Conservation (phyloP, 2,797 vertebrate genomes). For the Peromyscus melanophrys region DNA sequence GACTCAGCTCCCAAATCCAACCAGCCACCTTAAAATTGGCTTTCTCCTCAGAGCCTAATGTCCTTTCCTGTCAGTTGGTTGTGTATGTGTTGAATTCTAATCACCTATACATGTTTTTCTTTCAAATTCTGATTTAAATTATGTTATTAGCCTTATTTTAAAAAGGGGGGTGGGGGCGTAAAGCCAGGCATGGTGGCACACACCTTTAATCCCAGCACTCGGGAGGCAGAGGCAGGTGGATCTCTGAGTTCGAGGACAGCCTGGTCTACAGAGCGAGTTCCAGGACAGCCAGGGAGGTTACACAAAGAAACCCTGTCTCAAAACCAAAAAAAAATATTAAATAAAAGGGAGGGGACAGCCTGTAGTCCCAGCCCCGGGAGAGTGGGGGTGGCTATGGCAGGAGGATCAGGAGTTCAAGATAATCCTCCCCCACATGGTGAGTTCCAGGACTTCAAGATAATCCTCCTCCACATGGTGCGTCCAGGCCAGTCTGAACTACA, state of each 20-base stretch:
- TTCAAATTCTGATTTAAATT: constrained; percentile 59
- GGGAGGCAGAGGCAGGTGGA: too few relatives aligned
- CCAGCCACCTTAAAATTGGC: constrained; percentile 16
- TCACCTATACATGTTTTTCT: neutral
- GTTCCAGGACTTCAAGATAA: neutral
- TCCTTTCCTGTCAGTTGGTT: neutral
- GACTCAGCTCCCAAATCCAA: neutral
- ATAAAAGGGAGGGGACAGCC: neutral
- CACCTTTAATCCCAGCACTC: too few relatives aligned
- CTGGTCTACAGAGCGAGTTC: too few relatives aligned
- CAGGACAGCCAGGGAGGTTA: too few relatives aligned
- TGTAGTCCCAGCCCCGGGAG: too few relatives aligned
- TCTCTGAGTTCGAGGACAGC: too few relatives aligned
- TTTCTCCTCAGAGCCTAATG: neutral
- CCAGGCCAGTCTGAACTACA: neutral
- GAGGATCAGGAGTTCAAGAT: neutral
- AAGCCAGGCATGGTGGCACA: too few relatives aligned
- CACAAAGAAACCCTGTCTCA: too few relatives aligned
- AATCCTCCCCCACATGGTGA: neutral
- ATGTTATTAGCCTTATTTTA: neutral
- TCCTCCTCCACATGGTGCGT: too few relatives aligned
- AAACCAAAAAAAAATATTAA: too few relatives aligned
- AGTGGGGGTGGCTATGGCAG: neutral
- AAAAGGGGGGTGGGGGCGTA: neutral
- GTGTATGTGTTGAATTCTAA: neutral